Base-by-base conservation (phyloP, 2,797 vertebrate genomes). In the Remorina albescens region DNA sequence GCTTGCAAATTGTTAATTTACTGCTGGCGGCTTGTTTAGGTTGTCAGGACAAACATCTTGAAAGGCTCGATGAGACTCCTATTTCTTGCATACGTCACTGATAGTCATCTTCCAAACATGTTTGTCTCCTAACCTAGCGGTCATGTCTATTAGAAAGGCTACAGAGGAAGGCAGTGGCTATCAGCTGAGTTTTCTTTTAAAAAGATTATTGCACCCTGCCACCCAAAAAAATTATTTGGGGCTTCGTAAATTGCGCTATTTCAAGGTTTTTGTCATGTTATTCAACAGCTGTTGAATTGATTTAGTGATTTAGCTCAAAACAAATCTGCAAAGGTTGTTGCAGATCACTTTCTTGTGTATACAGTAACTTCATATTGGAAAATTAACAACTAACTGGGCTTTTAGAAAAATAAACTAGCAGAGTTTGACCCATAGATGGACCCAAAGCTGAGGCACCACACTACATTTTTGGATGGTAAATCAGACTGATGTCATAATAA, bases 91-190 rank as follows among this genome's bases (percentile, higher is more conserved):
- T 37, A 4, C 53, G 51, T 67, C 23, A 2, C 46, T 78, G 81
- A 85, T 80, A 59, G 37, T n/a, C 30, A 81, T 84, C 64, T 71
- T 30, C 41, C 10, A 81, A 83, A 74, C 62, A 80, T 66, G 42
- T 42, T 55, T 15, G 2, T 8, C 46, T 16, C 32, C 39, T 61
- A 12, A 63, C 30, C 44, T 19, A 67, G 58, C 34, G 28, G 15
- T 8, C 30, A 16, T 15, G 3, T 49, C 21, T n/a, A 28, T 5
- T 54, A 10, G 30, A 74, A 7, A 68, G 50, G 34, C 58, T 26
- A 60, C 46, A 61, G 37, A 42, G 37, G 5, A 13, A 50, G 26
- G 21, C 18, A 36, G 8, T 2, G 6, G 8, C 19, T 18, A 28
- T 60, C 51, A 23, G 12, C 15, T 46, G 2, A 23, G 7, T 18